Evolutionary conservation across 64 coral and sea anemone species (phyloP), one percentile per base, ranked within the genome.

Genomic region (Dendrophyllia cribrosa): DNA sequence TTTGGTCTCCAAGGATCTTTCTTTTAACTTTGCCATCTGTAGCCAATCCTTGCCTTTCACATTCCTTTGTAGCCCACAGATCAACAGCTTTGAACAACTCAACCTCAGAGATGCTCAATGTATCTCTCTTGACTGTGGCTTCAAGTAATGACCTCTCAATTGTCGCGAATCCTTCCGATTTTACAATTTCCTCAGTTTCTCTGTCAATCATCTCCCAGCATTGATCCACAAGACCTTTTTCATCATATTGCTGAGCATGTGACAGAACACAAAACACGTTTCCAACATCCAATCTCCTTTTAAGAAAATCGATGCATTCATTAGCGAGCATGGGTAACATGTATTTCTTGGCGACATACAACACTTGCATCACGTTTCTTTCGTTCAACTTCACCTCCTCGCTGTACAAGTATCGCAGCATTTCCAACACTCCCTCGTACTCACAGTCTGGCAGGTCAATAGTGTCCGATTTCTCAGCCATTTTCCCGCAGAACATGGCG

Each of bases 311-410:
- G 24, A 19, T 77, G 43, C 87, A 89, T 77, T 89, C 75, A 34
- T 63, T 46, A 22, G 73, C 87, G 10, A 89, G 87, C 5, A 43
- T 64, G 14, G 87, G 87, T 11, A 89, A 46, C 12, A 89, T 89
- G 58, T 89, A 89, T 16, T 89, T 89, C 44, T 89, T 77, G 7
- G 87, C 72, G 20, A 89, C 24, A 45, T 89, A 89, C 7, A 89
- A 7, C 16, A 89, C 87, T 48, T 89, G 71, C 53, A 89, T 64
- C 14, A 89, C 59, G 48, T 89, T 89, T 11, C 23, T 34, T 5
- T 74, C 87, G 3, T 51, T 78, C 4, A 89, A 58, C 4, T 51
- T 2, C 4, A 78, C 74, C 75, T 89, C 87, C 4, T 89, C 87
- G 45, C 87, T 75, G 62, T 89, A 77, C 34, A 89, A 20, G 72